Evolutionary conservation across 1,140 invertebrate genomes (phyloP), one percentile per base, ranked within the genome.

Genomic region (Caenorhabditis remanei): DNA sequence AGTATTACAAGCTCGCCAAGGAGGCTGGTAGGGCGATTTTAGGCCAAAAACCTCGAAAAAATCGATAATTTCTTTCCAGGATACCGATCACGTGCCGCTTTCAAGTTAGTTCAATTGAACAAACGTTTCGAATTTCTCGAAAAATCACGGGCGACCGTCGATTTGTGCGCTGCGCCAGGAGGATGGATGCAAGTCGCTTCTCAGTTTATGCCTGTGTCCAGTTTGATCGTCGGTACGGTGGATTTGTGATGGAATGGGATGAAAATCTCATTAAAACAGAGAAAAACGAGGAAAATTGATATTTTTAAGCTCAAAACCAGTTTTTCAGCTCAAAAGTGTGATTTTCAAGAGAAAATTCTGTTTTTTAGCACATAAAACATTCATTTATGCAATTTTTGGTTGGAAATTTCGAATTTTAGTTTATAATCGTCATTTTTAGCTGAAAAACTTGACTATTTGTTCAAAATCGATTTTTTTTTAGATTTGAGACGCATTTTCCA

Each of bases 151-250:
- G 97, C 99, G 94, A 96, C 97, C 89, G 95, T 99, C 88, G 98
- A 99, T 95, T 94, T 99, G 56, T 99, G 98, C 94, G 98, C 98
- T 24, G 98, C 98, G 9, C 98, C 98, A 9, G 98, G 98, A 93
- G 98, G 98, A 91, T 99, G 98, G 98, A 97, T 99, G 95, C 98
- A 99, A 94, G 98, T 99, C n/a, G 98, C 97, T 61, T 95, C 96
- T 91, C 95, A 99, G 93, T 97, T 98, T 93, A 99, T 99, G 96
- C 98, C 98, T 0, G 95, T 99, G 0, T 98, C 97, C 0, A 98
- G 97, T 92, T 94, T 99, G 61, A 96, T 99, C 7, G 94, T 99
- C 84, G 95, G 95, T 94, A 93, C 91, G 92, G 67, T 82, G 63
- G 40, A 32, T 48, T 40, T 41, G 13, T 32, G 24, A 53, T 13